Conservation (phyloP, 1,140 invertebrate species). For the Drosophila rhopaloa region DNA sequence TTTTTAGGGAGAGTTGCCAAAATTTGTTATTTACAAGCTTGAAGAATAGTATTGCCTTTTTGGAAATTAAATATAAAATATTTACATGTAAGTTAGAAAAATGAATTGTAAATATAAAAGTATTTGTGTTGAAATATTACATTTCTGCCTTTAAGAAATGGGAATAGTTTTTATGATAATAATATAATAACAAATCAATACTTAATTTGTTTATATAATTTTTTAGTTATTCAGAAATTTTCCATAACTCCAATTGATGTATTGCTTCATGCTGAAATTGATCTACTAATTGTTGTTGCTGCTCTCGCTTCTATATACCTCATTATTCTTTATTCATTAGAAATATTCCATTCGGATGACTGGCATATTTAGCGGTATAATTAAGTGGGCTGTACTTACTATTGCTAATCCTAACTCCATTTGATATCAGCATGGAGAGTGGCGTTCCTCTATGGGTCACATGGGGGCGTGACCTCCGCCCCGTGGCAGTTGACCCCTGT, state of each 20-base stretch:
- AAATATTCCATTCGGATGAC: conserved; percentile 23
- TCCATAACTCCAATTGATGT: neutral
- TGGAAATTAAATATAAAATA: too few species aligned
- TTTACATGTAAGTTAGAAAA: too few species aligned
- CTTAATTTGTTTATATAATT: too few species aligned
- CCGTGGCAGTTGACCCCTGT: conserved; percentile 51
- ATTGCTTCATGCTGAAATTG: conserved; percentile 10
- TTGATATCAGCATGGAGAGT: conserved; percentile 90
- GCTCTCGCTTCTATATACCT: conserved; percentile 8
- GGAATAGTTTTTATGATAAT: too few species aligned
- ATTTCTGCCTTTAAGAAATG: too few species aligned
- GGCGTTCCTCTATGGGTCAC: conserved; percentile 87
- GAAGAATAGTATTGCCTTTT: neutral
- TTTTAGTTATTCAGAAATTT: neutral
- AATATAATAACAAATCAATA: too few species aligned
- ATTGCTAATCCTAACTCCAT: conserved; percentile 89
- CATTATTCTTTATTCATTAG: neutral
- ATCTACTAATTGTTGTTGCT: conserved; percentile 21
- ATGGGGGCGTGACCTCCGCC: conserved; percentile 67
- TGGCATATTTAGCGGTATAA: conserved; percentile 24
- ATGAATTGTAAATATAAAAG: too few species aligned
- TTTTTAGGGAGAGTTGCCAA: neutral
- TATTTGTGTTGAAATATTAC: too few species aligned
- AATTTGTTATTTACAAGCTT: neutral
- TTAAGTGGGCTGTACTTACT: conserved; percentile 87